A percentile compares a stretch with the other conserved stretches of the same genome.
phyloP scores from a whole-genome alignment of 2,113 vertebrate species.

The Anthoscopus minutus region DNA sequence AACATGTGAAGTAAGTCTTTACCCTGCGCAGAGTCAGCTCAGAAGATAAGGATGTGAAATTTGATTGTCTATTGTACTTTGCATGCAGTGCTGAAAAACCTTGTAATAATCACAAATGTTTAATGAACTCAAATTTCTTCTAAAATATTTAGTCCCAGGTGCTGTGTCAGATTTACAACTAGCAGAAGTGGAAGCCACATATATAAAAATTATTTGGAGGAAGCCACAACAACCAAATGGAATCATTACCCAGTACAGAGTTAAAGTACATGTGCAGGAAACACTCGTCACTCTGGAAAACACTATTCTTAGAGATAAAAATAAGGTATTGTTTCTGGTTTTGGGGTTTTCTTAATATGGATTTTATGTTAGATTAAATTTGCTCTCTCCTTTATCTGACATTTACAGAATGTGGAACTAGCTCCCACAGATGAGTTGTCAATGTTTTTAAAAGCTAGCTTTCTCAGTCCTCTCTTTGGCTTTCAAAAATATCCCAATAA shows the following conservation, averaged over 20 bases:
- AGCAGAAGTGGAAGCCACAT: constrained; percentile 82
- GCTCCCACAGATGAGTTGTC: neutral
- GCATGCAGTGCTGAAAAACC: neutral
- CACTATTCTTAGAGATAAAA: constrained; percentile 76
- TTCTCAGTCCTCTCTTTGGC: neutral
- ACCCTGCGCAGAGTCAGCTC: neutral
- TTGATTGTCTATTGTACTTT: neutral
- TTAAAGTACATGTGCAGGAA: constrained; percentile 72
- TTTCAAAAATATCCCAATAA: neutral
- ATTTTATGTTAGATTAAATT: neutral
- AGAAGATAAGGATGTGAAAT: neutral
- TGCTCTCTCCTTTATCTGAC: neutral
- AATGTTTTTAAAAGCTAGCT: neutral
- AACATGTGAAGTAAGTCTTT: neutral
- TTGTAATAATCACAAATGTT: neutral
- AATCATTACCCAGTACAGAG: constrained; percentile 84
- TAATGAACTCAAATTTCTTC: neutral
- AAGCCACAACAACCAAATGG: constrained; percentile 88
- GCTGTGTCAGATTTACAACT: constrained; percentile 79
- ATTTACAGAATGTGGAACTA: neutral
- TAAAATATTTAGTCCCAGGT: constrained; percentile 77
- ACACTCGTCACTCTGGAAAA: constrained; percentile 77
- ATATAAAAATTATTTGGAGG: constrained; percentile 84
- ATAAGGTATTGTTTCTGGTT: constrained; percentile 67
- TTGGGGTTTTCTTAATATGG: neutral